These are phyloP conservation scores for Drosophila rhopaloa DNA, from an alignment of 1,140 invertebrate species.

Conservation along the genomic window DNA sequence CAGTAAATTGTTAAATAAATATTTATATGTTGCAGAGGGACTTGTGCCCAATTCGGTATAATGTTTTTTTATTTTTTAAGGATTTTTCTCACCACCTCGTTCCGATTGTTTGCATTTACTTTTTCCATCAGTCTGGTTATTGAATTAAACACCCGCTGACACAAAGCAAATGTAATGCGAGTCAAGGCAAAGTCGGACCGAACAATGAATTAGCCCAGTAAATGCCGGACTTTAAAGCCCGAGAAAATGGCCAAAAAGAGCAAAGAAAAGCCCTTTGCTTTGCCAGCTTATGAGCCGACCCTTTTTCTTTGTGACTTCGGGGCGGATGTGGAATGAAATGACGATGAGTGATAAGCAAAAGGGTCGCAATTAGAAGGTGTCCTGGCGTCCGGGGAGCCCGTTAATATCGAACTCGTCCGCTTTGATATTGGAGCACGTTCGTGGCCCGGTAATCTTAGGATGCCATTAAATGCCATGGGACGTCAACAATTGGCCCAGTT, in stretches of 20 bases:
- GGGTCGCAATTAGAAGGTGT: slow-evolving; percentile 73
- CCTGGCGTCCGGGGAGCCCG: slow-evolving; percentile 19
- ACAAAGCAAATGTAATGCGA: slow-evolving; percentile 21
- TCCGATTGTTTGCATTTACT: slow-evolving; percentile 30
- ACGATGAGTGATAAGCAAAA: slow-evolving; percentile 56
- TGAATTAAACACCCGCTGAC: slow-evolving; percentile 58
- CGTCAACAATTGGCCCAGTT: slow-evolving; percentile 45
- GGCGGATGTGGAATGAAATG: slow-evolving; percentile 5
- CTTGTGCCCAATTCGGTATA: slow-evolving; percentile 16
- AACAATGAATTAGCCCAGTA: slow-evolving; percentile 54
- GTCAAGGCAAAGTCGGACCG: neutral
- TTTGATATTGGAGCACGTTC: slow-evolving; percentile 59
- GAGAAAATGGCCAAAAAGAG: slow-evolving; percentile 12
- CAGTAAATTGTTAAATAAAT: slow-evolving; percentile 65
- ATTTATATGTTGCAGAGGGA: slow-evolving; percentile 43
- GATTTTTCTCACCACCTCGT: neutral
- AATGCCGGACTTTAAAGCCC: slow-evolving; percentile 60
- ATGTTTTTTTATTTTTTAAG: slow-evolving; percentile 13
- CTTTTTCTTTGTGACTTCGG: slow-evolving; percentile 24
- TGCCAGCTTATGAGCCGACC: slow-evolving; percentile 30
- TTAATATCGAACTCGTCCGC: slow-evolving; percentile 48
- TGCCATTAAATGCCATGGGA: slow-evolving; percentile 66
- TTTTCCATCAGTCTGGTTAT: slow-evolving; percentile 52
- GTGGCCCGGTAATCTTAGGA: slow-evolving; percentile 59
- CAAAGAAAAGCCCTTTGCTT: slow-evolving; percentile 17